These are phyloP conservation scores for Clostera curtula DNA, from an alignment of 2,888 invertebrate genomes.

Conservation along the genomic window DNA sequence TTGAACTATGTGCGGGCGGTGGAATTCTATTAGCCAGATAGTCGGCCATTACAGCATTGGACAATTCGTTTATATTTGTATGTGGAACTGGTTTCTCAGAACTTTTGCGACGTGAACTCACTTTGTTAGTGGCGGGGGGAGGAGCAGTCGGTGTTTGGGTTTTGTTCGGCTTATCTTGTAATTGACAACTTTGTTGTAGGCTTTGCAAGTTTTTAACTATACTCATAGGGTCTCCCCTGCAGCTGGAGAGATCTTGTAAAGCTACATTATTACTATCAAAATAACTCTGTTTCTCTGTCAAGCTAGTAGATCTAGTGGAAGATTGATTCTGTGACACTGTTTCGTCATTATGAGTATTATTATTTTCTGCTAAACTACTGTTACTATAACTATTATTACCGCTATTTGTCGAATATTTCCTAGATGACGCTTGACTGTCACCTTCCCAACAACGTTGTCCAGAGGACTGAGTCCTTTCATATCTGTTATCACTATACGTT, in stretches of 20 bases:
- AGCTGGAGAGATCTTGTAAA: slow-evolving; percentile 82
- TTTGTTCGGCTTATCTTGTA: slow-evolving; percentile 73
- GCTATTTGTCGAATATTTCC: slow-evolving; percentile 67
- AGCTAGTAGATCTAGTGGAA: slow-evolving; percentile 60
- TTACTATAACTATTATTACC: slow-evolving; percentile 56
- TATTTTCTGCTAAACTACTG: slow-evolving; percentile 56
- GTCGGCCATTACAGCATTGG: slow-evolving; percentile 72
- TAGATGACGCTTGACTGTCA: slow-evolving; percentile 58
- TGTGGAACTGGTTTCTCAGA: slow-evolving; percentile 68
- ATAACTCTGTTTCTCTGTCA: slow-evolving; percentile 75
- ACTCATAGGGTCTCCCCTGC: slow-evolving; percentile 84
- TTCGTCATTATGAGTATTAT: slow-evolving; percentile 64
- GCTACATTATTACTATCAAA: slow-evolving; percentile 78
- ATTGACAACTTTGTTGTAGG: slow-evolving; percentile 75
- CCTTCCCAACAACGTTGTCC: slow-evolving; percentile 76
- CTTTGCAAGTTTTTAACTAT: slow-evolving; percentile 83
- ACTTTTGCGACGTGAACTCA: slow-evolving; percentile 73
- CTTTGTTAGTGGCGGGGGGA: slow-evolving; percentile 35
- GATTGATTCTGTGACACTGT: slow-evolving; percentile 57
- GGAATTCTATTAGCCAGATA: slow-evolving; percentile 78
- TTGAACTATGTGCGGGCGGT: slow-evolving; percentile 82
- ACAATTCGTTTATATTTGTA: slow-evolving; percentile 68
- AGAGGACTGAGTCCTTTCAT: slow-evolving; percentile 67
- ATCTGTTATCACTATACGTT: slow-evolving; percentile 67
- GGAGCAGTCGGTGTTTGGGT: slow-evolving; percentile 43